Percentiles rank a stretch among this genome's conserved stretches.
These are phyloP conservation scores for Herminia tarsipennalis DNA, from an alignment of 2,888 invertebrate genomes.

Conservation along the genomic window DNA sequence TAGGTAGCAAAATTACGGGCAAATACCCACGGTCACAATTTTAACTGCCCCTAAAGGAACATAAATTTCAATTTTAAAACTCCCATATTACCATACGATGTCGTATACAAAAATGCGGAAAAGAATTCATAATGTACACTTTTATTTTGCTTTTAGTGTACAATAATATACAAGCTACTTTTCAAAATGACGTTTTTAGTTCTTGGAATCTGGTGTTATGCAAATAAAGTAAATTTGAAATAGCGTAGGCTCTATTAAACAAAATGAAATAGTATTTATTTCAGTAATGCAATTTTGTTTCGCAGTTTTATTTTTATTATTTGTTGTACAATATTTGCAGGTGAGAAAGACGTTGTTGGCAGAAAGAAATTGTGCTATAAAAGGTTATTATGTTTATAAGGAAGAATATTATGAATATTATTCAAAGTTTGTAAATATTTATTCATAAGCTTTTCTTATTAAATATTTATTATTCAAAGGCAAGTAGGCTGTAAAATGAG, in stretches of 20 bases:
- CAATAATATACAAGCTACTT: constrained; percentile 15
- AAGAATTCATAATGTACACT: constrained; percentile 35
- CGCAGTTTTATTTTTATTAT: background rate
- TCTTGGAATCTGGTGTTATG: constrained; percentile 20
- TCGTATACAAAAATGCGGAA: constrained; percentile 38
- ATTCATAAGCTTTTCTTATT: no score
- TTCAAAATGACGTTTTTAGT: constrained; percentile 18
- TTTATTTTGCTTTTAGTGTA: constrained; percentile 31
- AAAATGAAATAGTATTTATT: constrained; percentile 5
- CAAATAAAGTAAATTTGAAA: constrained; percentile 15
- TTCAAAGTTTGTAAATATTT: no score
- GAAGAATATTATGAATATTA: no score
- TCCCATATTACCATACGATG: constrained; percentile 52
- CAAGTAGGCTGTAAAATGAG: no score
- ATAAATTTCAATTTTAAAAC: constrained; percentile 78
- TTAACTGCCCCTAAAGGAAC: constrained; percentile 65
- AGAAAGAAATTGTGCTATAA: no score
- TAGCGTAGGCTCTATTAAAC: constrained; percentile 13
- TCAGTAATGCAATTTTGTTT: constrained; percentile 1
- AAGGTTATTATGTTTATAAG: no score
- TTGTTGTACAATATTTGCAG: background rate
- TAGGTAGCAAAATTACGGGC: constrained; percentile 32
- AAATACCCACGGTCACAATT: constrained; percentile 44
- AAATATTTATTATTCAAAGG: no score
- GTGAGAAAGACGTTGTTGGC: no score